Conservation (phyloP, 1,140 invertebrate genomes). For the Proctacanthus coquilletti region DNA sequence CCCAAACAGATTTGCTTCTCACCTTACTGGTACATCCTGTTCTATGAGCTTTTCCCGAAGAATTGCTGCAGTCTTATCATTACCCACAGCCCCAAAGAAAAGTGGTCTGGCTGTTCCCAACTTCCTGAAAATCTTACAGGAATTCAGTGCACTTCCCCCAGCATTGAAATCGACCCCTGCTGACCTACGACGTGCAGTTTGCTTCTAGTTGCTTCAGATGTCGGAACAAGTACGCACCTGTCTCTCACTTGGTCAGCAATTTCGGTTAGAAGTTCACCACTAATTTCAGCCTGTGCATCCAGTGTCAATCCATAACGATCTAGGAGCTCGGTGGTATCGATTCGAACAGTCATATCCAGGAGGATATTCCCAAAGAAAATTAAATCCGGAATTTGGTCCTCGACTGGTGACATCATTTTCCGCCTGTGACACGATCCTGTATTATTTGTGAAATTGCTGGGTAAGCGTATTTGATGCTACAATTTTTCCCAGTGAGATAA, state of each 20-base stretch:
- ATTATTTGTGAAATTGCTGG: no score
- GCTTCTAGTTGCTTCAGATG: no score
- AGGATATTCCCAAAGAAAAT: slow-evolving; percentile 26
- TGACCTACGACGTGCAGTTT: no score
- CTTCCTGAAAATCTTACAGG: slow-evolving; percentile 19
- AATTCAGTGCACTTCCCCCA: slow-evolving; percentile 24
- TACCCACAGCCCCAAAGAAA: slow-evolving; percentile 24
- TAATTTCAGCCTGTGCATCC: slow-evolving; percentile 22
- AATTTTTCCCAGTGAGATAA: no score
- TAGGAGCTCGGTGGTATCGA: slow-evolving; percentile 15
- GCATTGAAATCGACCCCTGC: slow-evolving; percentile 10
- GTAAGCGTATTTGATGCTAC: no score
- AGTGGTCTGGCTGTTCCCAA: slow-evolving; percentile 13
- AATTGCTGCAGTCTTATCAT: slow-evolving; percentile 16
- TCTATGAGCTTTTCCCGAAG: slow-evolving; percentile 13
- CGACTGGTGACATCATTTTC: no score
- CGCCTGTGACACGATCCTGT: no score
- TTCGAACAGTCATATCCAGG: slow-evolving; percentile 16
- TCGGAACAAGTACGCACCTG: slow-evolving; percentile 11
- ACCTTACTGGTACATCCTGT: slow-evolving; percentile 14
- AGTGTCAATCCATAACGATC: slow-evolving; percentile 14
- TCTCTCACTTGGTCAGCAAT: slow-evolving; percentile 14
- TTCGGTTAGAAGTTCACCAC: slow-evolving; percentile 14
- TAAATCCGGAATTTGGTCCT: background rate
- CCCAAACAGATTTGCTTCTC: slow-evolving; percentile 2